A percentile compares a stretch with the other conserved stretches of the same genome.
phyloP scores from a whole-genome alignment of 2,888 invertebrate species.

The Diarsia mendica region DNA sequence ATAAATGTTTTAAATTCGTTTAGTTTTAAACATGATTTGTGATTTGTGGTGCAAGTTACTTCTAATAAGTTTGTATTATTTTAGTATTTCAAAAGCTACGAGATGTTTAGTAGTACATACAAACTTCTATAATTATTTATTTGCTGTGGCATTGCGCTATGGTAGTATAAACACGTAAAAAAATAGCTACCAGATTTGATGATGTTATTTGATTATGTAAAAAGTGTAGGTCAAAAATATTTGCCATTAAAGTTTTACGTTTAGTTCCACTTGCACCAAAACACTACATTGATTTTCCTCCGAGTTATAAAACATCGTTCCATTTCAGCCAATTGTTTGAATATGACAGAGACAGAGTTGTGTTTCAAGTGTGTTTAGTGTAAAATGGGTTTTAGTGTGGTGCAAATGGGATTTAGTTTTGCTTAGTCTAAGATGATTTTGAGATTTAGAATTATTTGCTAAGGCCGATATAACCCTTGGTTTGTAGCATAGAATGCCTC shows the following conservation, averaged over 20 bases:
- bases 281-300: background rate
- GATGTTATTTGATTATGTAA: background rate
- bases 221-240: constrained; percentile 23
- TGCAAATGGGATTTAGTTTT: constrained; percentile 51
- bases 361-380: background rate
- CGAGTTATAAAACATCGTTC: background rate
- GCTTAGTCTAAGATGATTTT: constrained; percentile 51
- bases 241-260: background rate
- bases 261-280: background rate
- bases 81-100: constrained; percentile 9
- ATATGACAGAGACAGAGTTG: background rate
- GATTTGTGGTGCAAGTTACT: background rate
- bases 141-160: background rate
- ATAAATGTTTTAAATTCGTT: background rate
- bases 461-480: constrained; percentile 83
- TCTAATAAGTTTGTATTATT: background rate
- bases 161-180: background rate
- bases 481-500: constrained; percentile 71
- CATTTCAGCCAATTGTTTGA: background rate
- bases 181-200: too few species aligned
- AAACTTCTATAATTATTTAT: background rate
- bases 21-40: background rate
- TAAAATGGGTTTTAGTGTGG: background rate
- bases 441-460: constrained; percentile 62
- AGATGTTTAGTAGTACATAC: background rate